Percentiles rank a stretch among this genome's conserved stretches.
These are phyloP conservation scores for Plotosus lineatus DNA, from an alignment of 2,113 vertebrate species.

Conservation along the genomic window DNA sequence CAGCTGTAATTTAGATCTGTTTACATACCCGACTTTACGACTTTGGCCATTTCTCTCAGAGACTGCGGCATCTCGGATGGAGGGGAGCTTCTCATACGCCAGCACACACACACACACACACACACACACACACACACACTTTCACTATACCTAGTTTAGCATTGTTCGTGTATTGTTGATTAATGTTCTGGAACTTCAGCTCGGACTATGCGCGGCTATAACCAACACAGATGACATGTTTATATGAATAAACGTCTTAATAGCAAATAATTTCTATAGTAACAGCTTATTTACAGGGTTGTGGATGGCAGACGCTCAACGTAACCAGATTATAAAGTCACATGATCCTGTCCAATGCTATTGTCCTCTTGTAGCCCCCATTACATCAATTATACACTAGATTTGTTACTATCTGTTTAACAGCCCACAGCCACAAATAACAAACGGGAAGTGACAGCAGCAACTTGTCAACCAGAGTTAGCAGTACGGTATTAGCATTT, in stretches of 20 bases:
- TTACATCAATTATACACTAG: neutral
- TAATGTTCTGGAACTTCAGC: neutral
- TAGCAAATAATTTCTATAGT: neutral
- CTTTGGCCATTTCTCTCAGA: slow-evolving; percentile 28
- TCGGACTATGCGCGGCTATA: neutral
- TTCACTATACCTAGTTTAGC: neutral
- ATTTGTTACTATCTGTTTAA: neutral
- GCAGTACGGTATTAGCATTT: neutral
- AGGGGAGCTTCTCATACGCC: neutral
- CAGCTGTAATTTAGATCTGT: slow-evolving; percentile 58
- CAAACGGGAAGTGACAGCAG: neutral
- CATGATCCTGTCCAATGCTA: neutral
- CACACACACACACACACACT: neutral
- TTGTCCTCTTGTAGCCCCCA: neutral
- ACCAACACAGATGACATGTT: neutral
- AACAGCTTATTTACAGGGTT: neutral
- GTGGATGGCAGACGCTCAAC: neutral
- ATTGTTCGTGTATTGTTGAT: no score
- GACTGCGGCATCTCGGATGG: neutral
- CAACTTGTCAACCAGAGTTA: neutral
- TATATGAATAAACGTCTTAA: neutral
- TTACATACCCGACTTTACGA: slow-evolving; percentile 52
- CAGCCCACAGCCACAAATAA: neutral
- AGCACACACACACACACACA: neutral
- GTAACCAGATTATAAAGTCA: neutral